These are phyloP conservation scores for Alexandromys fortis DNA, from an alignment of 2,113 vertebrate genomes.

Conservation along the genomic window DNA sequence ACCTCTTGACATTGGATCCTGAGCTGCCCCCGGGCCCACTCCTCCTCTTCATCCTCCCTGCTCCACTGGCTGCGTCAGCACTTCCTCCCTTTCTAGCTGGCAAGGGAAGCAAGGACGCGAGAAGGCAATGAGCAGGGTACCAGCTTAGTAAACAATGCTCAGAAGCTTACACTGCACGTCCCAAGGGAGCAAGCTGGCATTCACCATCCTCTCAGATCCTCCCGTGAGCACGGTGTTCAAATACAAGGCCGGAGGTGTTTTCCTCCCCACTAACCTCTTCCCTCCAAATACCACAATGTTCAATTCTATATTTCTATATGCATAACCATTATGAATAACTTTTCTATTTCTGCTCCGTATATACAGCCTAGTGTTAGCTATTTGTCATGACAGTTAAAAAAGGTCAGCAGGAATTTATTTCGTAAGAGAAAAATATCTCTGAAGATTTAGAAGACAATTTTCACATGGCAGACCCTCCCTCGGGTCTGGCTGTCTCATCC, in stretches of 20 bases:
- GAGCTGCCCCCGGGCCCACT: not conserved
- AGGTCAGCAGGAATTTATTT: slow-evolving; percentile 11
- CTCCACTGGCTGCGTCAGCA: not conserved
- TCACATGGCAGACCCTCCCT: not conserved
- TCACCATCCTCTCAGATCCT: not conserved
- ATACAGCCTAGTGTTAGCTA: not conserved
- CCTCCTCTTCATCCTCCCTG: not conserved
- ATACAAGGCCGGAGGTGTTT: not conserved
- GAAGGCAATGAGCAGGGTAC: not conserved
- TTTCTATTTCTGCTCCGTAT: slow-evolving; percentile 35
- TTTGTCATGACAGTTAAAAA: slow-evolving; percentile 18
- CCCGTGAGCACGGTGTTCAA: not conserved
- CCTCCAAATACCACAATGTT: not conserved
- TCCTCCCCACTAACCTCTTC: not conserved
- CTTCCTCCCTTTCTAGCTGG: not conserved
- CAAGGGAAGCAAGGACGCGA: not conserved
- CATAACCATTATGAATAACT: not conserved
- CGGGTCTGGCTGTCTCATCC: not conserved
- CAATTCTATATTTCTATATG: not conserved
- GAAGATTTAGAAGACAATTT: slow-evolving; percentile 38
- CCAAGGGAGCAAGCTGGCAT: not conserved
- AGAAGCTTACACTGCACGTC: not conserved
- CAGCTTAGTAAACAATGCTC: not conserved
- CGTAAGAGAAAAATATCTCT: not conserved
- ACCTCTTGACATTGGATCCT: not conserved